phyloP scores from a whole-genome alignment of 53 echinoderm and acorn worm species.

The Antedon mediterranea region DNA sequence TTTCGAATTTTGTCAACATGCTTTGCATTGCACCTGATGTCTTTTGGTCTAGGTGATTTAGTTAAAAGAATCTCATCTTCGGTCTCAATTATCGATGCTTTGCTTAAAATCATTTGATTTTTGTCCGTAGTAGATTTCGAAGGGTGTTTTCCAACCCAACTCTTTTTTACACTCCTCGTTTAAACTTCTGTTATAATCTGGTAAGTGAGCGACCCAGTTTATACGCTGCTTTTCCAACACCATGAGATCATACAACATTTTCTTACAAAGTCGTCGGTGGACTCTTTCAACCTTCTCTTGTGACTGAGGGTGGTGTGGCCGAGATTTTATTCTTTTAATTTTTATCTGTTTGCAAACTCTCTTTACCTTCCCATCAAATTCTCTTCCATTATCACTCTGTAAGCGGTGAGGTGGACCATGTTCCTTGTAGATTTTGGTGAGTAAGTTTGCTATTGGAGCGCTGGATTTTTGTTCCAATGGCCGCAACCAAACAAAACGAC shows the following conservation, averaged over 20 bases:
- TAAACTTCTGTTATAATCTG: neutral
- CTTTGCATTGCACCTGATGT: neutral
- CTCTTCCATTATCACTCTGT: conserved; percentile 7
- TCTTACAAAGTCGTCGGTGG: conserved; percentile 6
- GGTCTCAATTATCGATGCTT: neutral
- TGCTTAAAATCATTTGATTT: neutral
- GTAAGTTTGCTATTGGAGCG: conserved; percentile 6
- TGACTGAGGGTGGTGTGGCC: conserved; percentile 7
- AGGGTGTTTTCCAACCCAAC: conserved; percentile 4
- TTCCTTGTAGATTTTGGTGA: conserved; percentile 4
- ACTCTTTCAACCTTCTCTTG: conserved; percentile 16
- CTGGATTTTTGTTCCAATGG: conserved; percentile 6
- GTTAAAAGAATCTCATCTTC: no score
- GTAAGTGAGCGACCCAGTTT: conserved; percentile 5
- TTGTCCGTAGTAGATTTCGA: neutral
- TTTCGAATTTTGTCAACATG: neutral
- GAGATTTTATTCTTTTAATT: conserved; percentile 5
- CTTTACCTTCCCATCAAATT: conserved; percentile 1
- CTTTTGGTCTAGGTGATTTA: neutral
- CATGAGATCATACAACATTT: neutral
- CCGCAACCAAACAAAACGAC: neutral
- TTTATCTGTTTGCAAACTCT: neutral
- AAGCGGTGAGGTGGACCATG: conserved; percentile 1
- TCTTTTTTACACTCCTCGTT: conserved; percentile 11
- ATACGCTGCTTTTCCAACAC: neutral